A percentile compares a stretch with the other conserved stretches of the same genome.
Evolutionary conservation across 92 coral and sea anemone genomes (phyloP).

Genomic region (Phenganax subtilis): DNA sequence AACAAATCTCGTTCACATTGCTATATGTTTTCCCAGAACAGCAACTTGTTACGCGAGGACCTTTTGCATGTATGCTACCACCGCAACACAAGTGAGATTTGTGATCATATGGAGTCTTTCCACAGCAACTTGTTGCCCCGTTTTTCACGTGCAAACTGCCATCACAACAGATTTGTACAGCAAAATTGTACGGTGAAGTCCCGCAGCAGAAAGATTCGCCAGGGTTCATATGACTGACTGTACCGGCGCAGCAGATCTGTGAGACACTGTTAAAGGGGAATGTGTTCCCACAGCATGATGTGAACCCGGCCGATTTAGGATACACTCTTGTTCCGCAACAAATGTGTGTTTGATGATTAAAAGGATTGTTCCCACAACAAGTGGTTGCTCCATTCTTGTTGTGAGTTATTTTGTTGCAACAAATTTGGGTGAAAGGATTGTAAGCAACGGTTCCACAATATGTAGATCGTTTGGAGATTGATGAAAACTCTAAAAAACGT

Average conservation of each 20-base stretch:
- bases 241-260: too few species aligned
- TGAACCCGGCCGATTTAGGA: too few species aligned
- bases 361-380: not conserved
- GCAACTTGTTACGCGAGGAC: not conserved
- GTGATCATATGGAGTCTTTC: not conserved
- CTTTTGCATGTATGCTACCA: not conserved
- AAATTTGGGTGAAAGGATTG: not conserved
- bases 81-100: not conserved
- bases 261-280: too few species aligned
- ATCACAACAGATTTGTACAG: not conserved
- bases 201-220: too few species aligned
- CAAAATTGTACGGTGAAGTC: too few species aligned
- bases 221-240: too few species aligned
- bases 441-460: not conserved
- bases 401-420: not conserved
- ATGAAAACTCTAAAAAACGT: too few species aligned
- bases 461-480: too few species aligned
- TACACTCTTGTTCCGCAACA: not conserved
- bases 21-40: not conserved
- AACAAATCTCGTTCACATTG: not conserved
- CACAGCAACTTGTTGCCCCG: not conserved
- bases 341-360: not conserved
- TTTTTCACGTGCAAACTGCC: not conserved
- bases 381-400: not conserved
- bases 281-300: too few species aligned